Base-by-base conservation (phyloP, 2,888 invertebrate species). In the Leucania comma region DNA sequence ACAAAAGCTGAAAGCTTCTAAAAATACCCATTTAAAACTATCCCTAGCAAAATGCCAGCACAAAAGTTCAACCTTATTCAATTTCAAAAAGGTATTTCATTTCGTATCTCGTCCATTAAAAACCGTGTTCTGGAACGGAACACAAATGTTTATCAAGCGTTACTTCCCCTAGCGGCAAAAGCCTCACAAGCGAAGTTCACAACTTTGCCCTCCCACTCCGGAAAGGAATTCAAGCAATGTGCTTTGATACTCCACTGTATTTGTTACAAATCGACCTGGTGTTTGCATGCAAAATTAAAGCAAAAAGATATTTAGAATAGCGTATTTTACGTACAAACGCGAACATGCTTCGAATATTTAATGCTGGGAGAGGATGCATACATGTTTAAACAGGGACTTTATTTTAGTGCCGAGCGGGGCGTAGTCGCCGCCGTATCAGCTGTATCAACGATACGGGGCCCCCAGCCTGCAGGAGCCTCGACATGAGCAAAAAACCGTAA, bases 121-220 rank as follows among this genome's bases (percentile, higher is more conserved):
- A 68, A 51, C 56, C 35, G 56, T 72, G 58, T 63, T 74, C 60
- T 29, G 48, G 75, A 81, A 68, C 68, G 64, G 62, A 72, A 78
- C 65, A 56, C 51, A 72, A 84, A 75, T 77, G 71, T 82, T 82
- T 74, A 73, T 75, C 75, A 67, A 73, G 72, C 66, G 67, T 63
- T 75, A 82, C 67, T 75, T 67, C 65, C n/a, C 67, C 65, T 51
- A 35, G 51, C 57, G 61, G 65, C 61, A 64, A 74, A 69, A 71
- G 74, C 64, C 26, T 54, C 69, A 67, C 71, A 50, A 26, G 32
- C 32, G 14, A 56, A 56, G 75, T 65, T 14, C n/a, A 66, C 59
- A 80, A 80, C 78, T 72, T 81, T 63, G 61, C 48, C 67, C 82
- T 38, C 59, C 24, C 42, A 48, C 60, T 68, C 65, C 77, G 57